A percentile compares a stretch with the other conserved stretches of the same genome.
Evolutionary conservation across 1,140 invertebrate species (phyloP).

Genomic region (Platyscapa corneri): DNA sequence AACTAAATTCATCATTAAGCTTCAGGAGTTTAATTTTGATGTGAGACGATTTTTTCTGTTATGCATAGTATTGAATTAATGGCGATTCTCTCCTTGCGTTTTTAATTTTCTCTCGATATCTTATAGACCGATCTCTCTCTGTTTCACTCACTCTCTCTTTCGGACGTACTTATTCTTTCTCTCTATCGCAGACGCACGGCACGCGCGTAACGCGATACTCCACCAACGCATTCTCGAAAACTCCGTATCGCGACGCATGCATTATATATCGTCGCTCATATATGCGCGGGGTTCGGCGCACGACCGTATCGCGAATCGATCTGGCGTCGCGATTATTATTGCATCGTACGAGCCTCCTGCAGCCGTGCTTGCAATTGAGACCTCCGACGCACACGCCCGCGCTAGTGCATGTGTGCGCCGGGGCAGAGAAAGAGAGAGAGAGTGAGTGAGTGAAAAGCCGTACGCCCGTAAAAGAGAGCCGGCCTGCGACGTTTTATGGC

Average conservation of each 20-base stretch:
- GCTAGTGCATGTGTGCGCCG: constrained; percentile 42
- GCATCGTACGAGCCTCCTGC: constrained; percentile 54
- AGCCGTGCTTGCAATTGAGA: constrained; percentile 61
- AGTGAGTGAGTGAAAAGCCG: not conserved
- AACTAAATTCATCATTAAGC: not conserved
- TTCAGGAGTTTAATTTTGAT: not conserved
- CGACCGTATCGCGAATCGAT: constrained; percentile 66
- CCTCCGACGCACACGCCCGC: constrained; percentile 58
- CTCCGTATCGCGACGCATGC: constrained; percentile 8
- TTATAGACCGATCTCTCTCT: not conserved
- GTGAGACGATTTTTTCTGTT: not conserved
- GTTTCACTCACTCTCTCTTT: not conserved
- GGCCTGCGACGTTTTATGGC: constrained; percentile 22
- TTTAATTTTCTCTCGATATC: no score
- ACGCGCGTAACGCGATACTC: constrained; percentile 46
- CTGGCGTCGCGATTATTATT: constrained; percentile 70
- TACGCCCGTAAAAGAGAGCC: constrained; percentile 9
- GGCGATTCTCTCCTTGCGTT: no score
- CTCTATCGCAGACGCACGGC: not conserved
- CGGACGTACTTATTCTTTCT: not conserved
- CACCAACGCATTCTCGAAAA: constrained; percentile 49
- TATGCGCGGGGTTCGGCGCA: not conserved
- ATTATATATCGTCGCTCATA: constrained; percentile 34
- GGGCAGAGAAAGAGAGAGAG: not conserved
- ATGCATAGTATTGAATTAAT: no score